These are phyloP conservation scores for Darevskia mixta DNA, from an alignment of 2,797 vertebrate species.

Conservation along the genomic window DNA sequence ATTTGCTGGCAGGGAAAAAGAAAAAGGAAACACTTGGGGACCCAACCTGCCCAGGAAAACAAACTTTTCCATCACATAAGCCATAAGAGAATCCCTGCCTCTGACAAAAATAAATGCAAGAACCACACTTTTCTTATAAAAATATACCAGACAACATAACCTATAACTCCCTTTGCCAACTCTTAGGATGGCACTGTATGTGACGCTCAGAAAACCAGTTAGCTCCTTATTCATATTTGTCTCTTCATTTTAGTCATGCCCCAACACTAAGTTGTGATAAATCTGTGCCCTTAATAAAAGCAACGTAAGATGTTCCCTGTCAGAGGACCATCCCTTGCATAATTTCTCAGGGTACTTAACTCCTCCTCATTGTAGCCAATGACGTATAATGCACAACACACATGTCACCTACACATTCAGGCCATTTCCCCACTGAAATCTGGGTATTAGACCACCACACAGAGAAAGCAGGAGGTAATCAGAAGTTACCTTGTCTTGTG, in stretches of 20 bases:
- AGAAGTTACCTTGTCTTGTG: constrained; percentile 56
- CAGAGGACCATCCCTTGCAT: constrained; percentile 8
- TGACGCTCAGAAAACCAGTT: not conserved
- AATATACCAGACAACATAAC: not conserved
- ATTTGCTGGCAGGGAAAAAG: too few species aligned
- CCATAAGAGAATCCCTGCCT: not conserved
- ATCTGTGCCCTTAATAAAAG: constrained; percentile 23
- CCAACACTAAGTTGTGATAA: constrained; percentile 8
- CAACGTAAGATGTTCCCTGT: constrained; percentile 45
- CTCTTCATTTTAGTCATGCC: constrained; percentile 19
- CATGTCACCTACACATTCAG: constrained; percentile 44
- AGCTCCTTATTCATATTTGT: not conserved
- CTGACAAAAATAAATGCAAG: not conserved
- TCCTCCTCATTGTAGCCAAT: constrained; percentile 36
- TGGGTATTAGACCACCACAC: constrained; percentile 33
- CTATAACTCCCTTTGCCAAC: not conserved
- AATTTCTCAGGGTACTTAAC: constrained; percentile 57
- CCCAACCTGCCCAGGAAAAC: too few species aligned
- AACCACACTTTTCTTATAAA: not conserved
- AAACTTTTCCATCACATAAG: too few species aligned
- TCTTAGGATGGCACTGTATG: constrained; percentile 6
- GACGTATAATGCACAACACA: constrained; percentile 31
- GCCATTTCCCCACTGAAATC: constrained; percentile 54
- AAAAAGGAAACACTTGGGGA: too few species aligned
- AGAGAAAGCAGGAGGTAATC: constrained; percentile 46